A percentile compares a stretch with the other conserved stretches of the same genome.
These are phyloP conservation scores for Hydropotes inermis DNA, from an alignment of 2,113 vertebrate species.

Conservation along the genomic window DNA sequence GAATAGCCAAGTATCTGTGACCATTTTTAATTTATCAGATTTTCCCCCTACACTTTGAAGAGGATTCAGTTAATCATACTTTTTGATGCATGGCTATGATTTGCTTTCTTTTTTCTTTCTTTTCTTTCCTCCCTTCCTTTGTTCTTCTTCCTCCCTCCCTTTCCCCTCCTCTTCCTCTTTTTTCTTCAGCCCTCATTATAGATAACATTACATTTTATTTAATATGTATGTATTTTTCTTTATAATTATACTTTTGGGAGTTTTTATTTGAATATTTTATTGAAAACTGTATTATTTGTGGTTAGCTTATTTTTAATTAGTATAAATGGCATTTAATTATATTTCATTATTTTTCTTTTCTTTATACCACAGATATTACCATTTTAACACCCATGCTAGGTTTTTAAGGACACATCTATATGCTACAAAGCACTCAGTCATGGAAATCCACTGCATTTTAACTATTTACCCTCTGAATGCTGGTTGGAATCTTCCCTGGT, in stretches of 20 bases:
- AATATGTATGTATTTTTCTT: not conserved
- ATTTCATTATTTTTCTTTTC: not conserved
- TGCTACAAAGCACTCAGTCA: not conserved
- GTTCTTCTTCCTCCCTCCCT: not conserved
- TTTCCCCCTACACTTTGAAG: not conserved
- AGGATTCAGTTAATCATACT: not conserved
- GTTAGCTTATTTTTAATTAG: not conserved
- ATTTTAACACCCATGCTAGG: not conserved
- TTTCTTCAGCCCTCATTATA: not conserved
- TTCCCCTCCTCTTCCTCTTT: not conserved
- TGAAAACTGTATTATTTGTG: not conserved
- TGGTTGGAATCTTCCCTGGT: not conserved
- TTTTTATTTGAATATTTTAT: not conserved
- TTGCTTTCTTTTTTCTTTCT: not conserved
- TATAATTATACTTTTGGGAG: not conserved
- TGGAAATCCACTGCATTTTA: not conserved
- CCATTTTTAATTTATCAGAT: not conserved
- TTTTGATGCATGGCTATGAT: not conserved
- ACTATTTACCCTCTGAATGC: not conserved
- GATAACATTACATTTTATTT: not conserved
- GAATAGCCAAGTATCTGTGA: not conserved
- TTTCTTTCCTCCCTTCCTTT: not conserved
- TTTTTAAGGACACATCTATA: not conserved
- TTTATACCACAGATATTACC: not conserved
- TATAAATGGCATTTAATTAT: not conserved